phyloP scores from a whole-genome alignment of 2,888 invertebrate genomes.

The Ophion ellenae region DNA sequence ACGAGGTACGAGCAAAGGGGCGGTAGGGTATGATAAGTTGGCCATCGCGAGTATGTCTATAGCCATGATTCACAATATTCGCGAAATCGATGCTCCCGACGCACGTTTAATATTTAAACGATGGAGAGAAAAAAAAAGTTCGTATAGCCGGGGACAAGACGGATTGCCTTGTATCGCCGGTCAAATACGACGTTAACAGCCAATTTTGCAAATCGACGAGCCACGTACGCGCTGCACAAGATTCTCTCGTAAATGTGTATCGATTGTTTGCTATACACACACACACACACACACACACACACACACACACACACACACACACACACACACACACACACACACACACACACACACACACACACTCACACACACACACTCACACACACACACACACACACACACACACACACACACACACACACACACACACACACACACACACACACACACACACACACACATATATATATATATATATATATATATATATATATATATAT shows the following conservation, averaged over 20 bases:
- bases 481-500: neutral
- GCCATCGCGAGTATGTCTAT: neutral
- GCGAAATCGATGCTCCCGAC: neutral
- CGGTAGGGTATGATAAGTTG: no score
- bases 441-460: no score
- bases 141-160: neutral
- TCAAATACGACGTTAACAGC: constrained; percentile 24
- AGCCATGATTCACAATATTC: neutral
- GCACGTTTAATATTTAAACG: constrained; percentile 38
- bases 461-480: neutral
- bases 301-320: no score
- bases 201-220: constrained; percentile 36
- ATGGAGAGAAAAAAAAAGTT: constrained; percentile 4
- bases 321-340: no score
- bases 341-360: no score
- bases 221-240: constrained; percentile 9
- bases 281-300: no score
- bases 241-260: constrained; percentile 49
- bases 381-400: no score
- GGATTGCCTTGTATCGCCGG: constrained; percentile 5
- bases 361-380: no score
- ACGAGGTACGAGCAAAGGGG: no score
- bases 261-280: constrained; percentile 37
- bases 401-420: no score
- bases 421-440: no score